Evolutionary conservation across 2,113 vertebrate genomes (phyloP), one percentile per base, ranked within the genome.

Genomic region (Ciconia boyciana): DNA sequence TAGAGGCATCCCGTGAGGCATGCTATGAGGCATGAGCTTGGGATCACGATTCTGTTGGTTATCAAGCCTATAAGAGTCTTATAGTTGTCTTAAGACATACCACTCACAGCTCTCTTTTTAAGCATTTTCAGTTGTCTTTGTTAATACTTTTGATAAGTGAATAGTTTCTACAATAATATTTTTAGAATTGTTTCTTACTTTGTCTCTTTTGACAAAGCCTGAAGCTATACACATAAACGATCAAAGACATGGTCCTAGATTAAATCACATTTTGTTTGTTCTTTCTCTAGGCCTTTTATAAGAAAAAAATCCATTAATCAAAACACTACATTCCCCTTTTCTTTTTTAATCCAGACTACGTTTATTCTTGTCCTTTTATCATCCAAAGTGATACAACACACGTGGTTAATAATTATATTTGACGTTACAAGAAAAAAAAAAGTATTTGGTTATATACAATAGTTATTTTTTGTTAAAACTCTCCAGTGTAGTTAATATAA

Each of bases 81-180:
- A 48, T 20, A 94, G 36, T 22, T 93, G 41, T 19, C 41, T 92
- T 70, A 87, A 89, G 52, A 95, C n/a, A 64, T 80, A 72, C 52
- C 36, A 71, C 46, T 92, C 80, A 89, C 86, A 92, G 46, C 28
- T 87, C 64, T 74, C 14, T 7, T 90, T 84, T 52, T 75, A 91
- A 77, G n/a, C 20, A 82, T 79, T 87, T 83, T 80, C 22, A 75
- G 72, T 71, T 76, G 19, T 83, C 75, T 91, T 88, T 85, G 39
- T 74, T 94, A 94, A 62, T 93, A 68, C 4, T 87, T 95, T 83
- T 96, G 78, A 83, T 90, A 97, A 96, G 29, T 54, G 69, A 97
- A 93, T 5, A 80, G 46, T 84, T 85, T 93, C n/a, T 94, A 76
- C 65, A 85, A 46, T 64, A 92, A 24, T 62, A 84, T 90, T 96